Percentiles rank a stretch among this genome's conserved stretches.
Conservation (phyloP, 2,888 invertebrate species). For the Homarus gammarus region DNA sequence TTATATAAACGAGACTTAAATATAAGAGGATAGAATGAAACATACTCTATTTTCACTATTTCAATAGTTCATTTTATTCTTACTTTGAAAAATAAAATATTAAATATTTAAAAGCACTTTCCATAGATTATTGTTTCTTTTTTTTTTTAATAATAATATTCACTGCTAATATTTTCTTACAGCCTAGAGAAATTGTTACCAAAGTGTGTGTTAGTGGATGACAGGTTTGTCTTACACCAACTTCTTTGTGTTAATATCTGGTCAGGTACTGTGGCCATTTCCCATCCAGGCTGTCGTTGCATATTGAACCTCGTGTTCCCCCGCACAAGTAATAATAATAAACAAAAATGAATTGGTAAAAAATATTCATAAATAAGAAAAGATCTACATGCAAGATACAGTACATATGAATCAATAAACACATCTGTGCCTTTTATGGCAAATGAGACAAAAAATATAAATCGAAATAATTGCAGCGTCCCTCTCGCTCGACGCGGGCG, state of each 20-base stretch:
- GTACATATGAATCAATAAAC: not conserved
- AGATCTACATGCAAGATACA: slow-evolving; percentile 22
- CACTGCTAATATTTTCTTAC: slow-evolving; percentile 62
- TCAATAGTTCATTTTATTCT: slow-evolving; percentile 72
- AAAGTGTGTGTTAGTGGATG: slow-evolving; percentile 38
- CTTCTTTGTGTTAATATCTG: slow-evolving; percentile 67
- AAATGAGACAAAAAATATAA: too few species aligned
- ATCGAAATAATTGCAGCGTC: slow-evolving; percentile 1
- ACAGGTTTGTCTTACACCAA: slow-evolving; percentile 40
- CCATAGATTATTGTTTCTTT: slow-evolving; percentile 63
- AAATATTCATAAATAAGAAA: too few species aligned
- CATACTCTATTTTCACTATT: slow-evolving; percentile 59
- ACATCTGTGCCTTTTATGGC: not conserved
- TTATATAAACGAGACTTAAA: too few species aligned
- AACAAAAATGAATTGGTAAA: too few species aligned
- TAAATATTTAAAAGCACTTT: slow-evolving; percentile 71
- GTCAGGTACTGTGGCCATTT: slow-evolving; percentile 73
- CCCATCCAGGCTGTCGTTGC: slow-evolving; percentile 71
- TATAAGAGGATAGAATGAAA: slow-evolving; percentile 17
- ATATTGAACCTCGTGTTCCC: slow-evolving; percentile 68
- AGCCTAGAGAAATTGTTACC: slow-evolving; percentile 69
- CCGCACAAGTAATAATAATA: slow-evolving; percentile 45
- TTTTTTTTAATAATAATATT: slow-evolving; percentile 38
- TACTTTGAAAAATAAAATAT: slow-evolving; percentile 74
- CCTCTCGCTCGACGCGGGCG: not conserved